Evolutionary conservation across 2,113 vertebrate species (phyloP).

Genomic region (Cichladusa arquata): DNA sequence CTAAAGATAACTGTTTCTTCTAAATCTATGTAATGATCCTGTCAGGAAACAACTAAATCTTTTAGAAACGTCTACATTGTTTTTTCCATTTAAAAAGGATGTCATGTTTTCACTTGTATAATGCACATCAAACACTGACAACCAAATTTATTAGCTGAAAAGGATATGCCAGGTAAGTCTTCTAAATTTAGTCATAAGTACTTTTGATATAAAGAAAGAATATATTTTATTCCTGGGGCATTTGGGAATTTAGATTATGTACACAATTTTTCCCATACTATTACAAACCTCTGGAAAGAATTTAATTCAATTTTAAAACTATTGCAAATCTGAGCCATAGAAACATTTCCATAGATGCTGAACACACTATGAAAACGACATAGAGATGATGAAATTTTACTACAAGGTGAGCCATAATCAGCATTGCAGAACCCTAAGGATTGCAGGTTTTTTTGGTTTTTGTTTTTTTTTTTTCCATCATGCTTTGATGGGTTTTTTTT

Average conservation of each 20-base stretch:
- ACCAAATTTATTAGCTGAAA: neutral
- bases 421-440: neutral
- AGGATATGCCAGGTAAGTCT: neutral
- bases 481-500: neutral
- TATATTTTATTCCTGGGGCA: neutral
- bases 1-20: neutral
- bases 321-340: neutral
- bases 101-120: neutral
- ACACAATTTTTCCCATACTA: neutral
- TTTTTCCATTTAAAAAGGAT: neutral
- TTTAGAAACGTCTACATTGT: neutral
- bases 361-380: neutral
- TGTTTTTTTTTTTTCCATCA: neutral
- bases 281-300: neutral
- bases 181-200: neutral
- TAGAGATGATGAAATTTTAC: neutral
- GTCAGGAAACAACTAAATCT: neutral
- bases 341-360: neutral
- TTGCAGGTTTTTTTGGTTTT: neutral
- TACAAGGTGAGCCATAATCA: neutral
- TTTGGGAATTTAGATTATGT: neutral
- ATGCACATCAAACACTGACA: neutral
- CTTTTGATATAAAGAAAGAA: neutral
- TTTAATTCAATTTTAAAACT: neutral
- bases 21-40: neutral